phyloP scores from a whole-genome alignment of 2,113 vertebrate species.

The Microcebus jonahi region DNA sequence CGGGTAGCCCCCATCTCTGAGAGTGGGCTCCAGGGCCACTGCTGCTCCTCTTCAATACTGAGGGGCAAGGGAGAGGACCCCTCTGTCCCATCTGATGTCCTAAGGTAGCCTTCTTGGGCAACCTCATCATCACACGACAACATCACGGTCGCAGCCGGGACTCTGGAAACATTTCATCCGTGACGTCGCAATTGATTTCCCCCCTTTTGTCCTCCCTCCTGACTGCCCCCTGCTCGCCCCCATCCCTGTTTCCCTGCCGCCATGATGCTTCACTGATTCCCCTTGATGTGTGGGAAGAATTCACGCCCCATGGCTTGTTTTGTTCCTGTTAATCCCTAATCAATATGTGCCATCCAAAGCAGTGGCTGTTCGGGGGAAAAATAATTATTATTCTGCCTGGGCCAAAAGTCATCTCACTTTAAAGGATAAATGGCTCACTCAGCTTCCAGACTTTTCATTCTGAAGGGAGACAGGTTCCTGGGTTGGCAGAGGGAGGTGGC shows the following conservation, averaged over 20 bases:
- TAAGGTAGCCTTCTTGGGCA: background rate
- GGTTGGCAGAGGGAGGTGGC: background rate
- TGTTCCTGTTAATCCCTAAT: constrained; percentile 67
- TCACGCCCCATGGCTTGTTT: constrained; percentile 44
- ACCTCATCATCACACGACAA: background rate
- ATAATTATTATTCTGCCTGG: constrained; percentile 65
- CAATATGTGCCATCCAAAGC: constrained; percentile 57
- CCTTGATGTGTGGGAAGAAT: constrained; percentile 25
- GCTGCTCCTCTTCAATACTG: background rate
- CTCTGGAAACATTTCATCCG: constrained; percentile 24
- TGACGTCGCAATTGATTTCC: constrained; percentile 3
- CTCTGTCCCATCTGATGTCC: background rate
- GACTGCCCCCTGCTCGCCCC: too few species aligned
- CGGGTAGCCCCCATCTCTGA: background rate
- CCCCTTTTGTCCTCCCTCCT: background rate
- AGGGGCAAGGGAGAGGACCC: background rate
- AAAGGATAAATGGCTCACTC: constrained; percentile 60
- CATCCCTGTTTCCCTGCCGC: background rate
- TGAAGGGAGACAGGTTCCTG: constrained; percentile 13
- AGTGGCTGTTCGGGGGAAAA: constrained; percentile 62
- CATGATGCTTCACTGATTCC: background rate
- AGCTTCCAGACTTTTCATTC: constrained; percentile 60
- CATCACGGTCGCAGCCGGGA: background rate
- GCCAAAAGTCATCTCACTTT: constrained; percentile 61
- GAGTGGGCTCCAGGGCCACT: fast-evolving